phyloP scores from a whole-genome alignment of 2,888 invertebrate species.

The Druceiella hillmani region DNA sequence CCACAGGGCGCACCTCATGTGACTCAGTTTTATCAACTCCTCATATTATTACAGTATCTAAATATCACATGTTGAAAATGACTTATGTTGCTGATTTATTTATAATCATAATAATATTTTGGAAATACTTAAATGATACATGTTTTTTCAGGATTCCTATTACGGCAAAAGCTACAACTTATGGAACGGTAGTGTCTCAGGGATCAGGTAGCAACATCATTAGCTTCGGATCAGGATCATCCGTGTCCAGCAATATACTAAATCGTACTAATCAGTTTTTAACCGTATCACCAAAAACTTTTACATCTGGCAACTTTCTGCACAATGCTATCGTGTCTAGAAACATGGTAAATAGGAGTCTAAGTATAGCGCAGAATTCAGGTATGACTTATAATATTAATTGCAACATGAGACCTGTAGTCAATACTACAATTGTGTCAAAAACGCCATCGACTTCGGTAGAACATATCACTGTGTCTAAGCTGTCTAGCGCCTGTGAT shows the following conservation, averaged over 20 bases:
- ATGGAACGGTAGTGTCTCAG: conserved; percentile 48
- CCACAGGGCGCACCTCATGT: no score
- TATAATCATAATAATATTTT: no score
- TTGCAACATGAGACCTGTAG: conserved; percentile 34
- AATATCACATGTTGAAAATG: no score
- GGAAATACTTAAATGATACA: no score
- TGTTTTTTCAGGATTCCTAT: conserved; percentile 36
- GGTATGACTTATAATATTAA: conserved; percentile 41
- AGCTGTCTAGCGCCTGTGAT: conserved; percentile 30
- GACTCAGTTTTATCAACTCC: no score
- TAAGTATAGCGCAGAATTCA: conserved; percentile 29
- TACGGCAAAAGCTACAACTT: conserved; percentile 40
- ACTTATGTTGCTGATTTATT: no score
- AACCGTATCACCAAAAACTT: conserved; percentile 45
- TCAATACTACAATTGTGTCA: conserved; percentile 38
- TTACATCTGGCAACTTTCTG: conserved; percentile 47
- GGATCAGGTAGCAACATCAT: conserved; percentile 47
- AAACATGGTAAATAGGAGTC: conserved; percentile 39
- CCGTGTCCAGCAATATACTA: conserved; percentile 35
- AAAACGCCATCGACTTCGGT: no score
- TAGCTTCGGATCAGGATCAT: conserved; percentile 42
- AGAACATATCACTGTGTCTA: conserved; percentile 29
- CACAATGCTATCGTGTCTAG: conserved; percentile 49
- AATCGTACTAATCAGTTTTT: conserved; percentile 43
- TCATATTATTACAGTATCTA: no score